A percentile compares a stretch with the other conserved stretches of the same genome.
phyloP scores from a whole-genome alignment of 2,113 vertebrate genomes.

The Seriola quinqueradiata region DNA sequence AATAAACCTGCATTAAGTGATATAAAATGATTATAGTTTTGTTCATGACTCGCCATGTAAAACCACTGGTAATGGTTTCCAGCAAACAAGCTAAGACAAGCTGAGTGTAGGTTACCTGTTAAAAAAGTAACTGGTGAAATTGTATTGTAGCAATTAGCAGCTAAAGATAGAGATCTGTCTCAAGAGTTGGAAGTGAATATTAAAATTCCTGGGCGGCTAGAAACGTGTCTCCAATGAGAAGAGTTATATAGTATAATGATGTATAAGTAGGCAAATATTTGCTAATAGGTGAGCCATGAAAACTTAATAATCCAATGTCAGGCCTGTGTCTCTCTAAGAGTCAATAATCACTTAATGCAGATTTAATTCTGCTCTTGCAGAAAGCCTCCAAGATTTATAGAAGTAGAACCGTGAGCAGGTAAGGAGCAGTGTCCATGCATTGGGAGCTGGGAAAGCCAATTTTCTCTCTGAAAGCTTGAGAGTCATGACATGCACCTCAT shows the following conservation, averaged over 20 bases:
- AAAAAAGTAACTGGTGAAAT: too few relatives aligned
- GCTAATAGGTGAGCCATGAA: not conserved
- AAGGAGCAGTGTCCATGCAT: conserved; percentile 55
- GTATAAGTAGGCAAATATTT: not conserved
- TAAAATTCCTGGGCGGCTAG: not conserved
- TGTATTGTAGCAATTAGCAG: not conserved
- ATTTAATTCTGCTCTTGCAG: not conserved
- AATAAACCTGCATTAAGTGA: conserved; percentile 17
- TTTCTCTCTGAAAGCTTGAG: conserved; percentile 25
- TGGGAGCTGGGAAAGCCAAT: conserved; percentile 8
- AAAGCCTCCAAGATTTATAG: conserved; percentile 29
- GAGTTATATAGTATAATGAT: not conserved
- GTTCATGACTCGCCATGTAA: not conserved
- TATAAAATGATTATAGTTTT: not conserved
- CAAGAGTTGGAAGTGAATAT: not conserved
- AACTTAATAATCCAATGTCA: not conserved
- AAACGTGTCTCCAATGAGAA: not conserved
- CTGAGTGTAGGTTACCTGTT: not conserved
- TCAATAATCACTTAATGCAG: conserved; percentile 13
- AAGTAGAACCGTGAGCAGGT: conserved; percentile 29
- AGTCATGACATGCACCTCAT: conserved; percentile 54
- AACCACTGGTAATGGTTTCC: not conserved
- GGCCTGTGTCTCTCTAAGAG: not conserved
- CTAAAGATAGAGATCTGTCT: not conserved
- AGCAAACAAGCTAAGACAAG: not conserved